Base-by-base conservation (phyloP, 2,797 vertebrate genomes). In the Anguilla obscura region DNA sequence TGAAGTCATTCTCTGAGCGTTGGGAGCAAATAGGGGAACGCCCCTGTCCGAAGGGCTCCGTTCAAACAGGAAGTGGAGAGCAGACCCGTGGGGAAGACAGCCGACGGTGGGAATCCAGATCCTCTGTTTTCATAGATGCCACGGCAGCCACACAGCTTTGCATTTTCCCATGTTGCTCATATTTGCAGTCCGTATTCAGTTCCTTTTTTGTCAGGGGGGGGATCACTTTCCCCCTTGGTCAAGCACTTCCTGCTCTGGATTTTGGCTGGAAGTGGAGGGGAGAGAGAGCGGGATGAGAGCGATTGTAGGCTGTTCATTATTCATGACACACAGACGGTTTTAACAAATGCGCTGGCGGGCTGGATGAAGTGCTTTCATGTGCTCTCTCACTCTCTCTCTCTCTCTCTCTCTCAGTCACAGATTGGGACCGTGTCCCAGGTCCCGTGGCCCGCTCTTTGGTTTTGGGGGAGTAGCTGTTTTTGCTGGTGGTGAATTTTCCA, bases 61-160 rank as follows among this genome's bases (percentile, higher is more conserved):
- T 89, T 89, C 92, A 93, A 94, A 95, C 95, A 96, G 96, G 95
- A 96, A 96, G 90, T 91, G 88, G 88, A 86, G 89, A 92, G 88
- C 58, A 90, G 91, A 90, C 94, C 92, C 89, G 8, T 93, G 90
- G 85, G 82, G 27, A 63, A n/a, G 45, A 69, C 1, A 92, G 92
- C 93, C 94, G 91, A 92, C 92, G 94, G 90, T 30, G 89, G 92
- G 89, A 95, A 92, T 94, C 91, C 92, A 94, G 90, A 94, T 94
- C 94, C 91, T 91, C 88, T 91, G 91, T 84, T 76, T 63, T 69
- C 63, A 2, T 27, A 69, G 8, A 7, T 33, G 0, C 7, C 69
- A 21, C 86, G 6, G 50, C 86, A 87, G 79, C 63, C 79, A 69
- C 69, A 33, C 86, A 56, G 40, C 82, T 40, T 83, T 40, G 86